Conservation (phyloP, 2,113 vertebrate genomes). For the Sialia sialis region DNA sequence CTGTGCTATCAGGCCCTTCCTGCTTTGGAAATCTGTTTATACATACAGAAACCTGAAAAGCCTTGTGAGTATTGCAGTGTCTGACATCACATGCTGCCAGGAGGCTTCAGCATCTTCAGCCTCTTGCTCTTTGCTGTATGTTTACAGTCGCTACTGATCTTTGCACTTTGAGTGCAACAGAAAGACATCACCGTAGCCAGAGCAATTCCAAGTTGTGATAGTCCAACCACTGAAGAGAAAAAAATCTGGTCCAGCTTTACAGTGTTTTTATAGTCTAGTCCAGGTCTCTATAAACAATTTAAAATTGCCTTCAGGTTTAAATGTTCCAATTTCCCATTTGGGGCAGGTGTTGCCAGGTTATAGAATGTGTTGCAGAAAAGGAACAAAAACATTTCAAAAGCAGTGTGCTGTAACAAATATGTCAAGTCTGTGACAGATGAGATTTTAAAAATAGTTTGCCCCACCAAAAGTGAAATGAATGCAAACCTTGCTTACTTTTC, state of each 20-base stretch:
- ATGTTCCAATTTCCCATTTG: constrained; percentile 37
- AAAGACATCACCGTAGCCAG: not conserved
- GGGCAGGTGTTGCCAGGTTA: constrained; percentile 45
- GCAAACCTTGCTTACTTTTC: constrained; percentile 14
- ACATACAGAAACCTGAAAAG: not conserved
- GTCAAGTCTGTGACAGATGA: not conserved
- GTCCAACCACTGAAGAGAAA: not conserved
- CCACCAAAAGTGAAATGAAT: not conserved
- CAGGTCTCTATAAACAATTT: constrained; percentile 56
- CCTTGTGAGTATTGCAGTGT: not conserved
- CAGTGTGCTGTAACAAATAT: not conserved
- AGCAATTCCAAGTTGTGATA: not conserved
- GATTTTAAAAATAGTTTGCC: not conserved
- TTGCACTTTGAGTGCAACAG: not conserved
- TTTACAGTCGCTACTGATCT: not conserved
- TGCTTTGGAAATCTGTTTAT: not conserved
- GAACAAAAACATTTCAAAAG: constrained; percentile 14
- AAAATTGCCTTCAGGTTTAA: constrained; percentile 32
- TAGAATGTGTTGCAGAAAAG: constrained; percentile 17
- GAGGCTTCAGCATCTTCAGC: not conserved
- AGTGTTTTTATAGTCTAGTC: constrained; percentile 49
- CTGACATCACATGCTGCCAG: not conserved
- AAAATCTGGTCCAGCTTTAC: not conserved
- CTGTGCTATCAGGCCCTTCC: not conserved
- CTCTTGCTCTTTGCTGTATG: not conserved